Percentiles rank a stretch among this genome's conserved stretches.
Conservation (phyloP, 92 coral and sea anemone genomes). For the Umimayanthus kanabou region DNA sequence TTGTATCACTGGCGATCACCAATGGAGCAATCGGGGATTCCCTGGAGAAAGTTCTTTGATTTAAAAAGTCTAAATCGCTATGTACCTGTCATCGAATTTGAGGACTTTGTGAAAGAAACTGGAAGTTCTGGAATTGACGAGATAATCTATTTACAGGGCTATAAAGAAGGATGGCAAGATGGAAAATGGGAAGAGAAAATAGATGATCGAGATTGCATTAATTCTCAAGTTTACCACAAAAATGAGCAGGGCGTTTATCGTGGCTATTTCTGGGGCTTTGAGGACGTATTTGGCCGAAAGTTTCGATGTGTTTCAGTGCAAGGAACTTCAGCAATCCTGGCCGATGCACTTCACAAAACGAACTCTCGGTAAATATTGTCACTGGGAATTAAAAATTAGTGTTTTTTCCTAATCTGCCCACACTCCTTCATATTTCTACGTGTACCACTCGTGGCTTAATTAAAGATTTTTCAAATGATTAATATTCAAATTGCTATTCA, state of each 20-base stretch:
- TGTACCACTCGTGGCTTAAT: neutral
- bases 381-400: neutral
- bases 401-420: neutral
- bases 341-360: conserved; percentile 63
- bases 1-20: conserved; percentile 93
- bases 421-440: neutral
- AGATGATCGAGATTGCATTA: conserved; percentile 90
- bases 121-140: conserved; percentile 87
- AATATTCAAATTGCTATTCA: neutral
- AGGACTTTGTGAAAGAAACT: conserved; percentile 85
- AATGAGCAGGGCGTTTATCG: conserved; percentile 74
- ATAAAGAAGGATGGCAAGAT: conserved; percentile 95
- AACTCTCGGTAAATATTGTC: conserved; percentile 70
- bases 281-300: conserved; percentile 82
- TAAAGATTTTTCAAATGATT: no score
- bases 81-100: conserved; percentile 94
- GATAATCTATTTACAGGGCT: conserved; percentile 86
- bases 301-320: conserved; percentile 92
- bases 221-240: conserved; percentile 74
- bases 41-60: conserved; percentile 96
- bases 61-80: conserved; percentile 88
- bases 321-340: conserved; percentile 87
- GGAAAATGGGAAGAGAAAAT: conserved; percentile 98
- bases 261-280: conserved; percentile 91
- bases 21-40: conserved; percentile 84